Evolutionary conservation across 2,888 invertebrate species (phyloP), one percentile per base, ranked within the genome.

Genomic region (Mythimna vitellina): DNA sequence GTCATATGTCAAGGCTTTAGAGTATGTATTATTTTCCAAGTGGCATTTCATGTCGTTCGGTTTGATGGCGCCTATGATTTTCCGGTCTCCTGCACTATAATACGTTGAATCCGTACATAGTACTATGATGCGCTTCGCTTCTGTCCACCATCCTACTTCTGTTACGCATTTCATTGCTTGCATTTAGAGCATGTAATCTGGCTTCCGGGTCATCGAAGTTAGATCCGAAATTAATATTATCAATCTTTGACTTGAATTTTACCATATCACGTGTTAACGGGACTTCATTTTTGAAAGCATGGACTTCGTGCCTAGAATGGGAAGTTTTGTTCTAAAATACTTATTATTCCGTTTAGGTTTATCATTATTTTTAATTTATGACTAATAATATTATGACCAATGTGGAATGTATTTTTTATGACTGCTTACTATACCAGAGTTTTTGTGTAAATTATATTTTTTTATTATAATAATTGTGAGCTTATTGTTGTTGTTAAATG

Each of bases 181-280:
- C 97, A 99, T 98, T 98, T 61, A 99, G 93, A 14, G 98, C 99
- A 91, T 99, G 99, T 63, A 99, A 97, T 6, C 98, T 98, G 25
- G 98, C 98, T 93, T 99, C 99, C 0, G 98, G 98, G 6, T 96
- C 94, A 86, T 98, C 98, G 76, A 97, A 92, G 93, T 97, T 97
- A 77, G 78, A 96, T 91, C 77, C 96, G 75, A 93, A 86, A 1
- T 64, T 49, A 49, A 83, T 77, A 0, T 56, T 29, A 0, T 32
- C 12, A 12, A 91, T 78, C 8, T 17, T 66, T 0, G 67, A 0
- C 25, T 57, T 61, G 79, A 97, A 97, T 57, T 79, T 82, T 0
- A 87, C 73, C 22, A 97, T 96, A 80, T 98, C 92, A 1, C 94
- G 90, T 9, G 97, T 97, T 70, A 99, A 92, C 2, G 96, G 94